Base-by-base conservation (phyloP, 2,797 vertebrate species). In the Buphagus erythrorhynchus region DNA sequence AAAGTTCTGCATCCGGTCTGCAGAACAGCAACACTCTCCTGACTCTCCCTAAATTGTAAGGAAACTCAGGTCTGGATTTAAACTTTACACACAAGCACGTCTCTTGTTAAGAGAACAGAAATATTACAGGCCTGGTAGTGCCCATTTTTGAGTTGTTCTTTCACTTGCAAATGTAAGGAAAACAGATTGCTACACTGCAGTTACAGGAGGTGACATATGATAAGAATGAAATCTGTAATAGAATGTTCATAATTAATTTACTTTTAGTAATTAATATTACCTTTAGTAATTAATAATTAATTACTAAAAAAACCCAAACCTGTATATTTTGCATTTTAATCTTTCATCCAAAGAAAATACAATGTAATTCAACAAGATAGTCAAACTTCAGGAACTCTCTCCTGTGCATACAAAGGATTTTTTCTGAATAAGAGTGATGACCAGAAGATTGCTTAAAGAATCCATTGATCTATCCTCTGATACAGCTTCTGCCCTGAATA, bases 1-100 rank as follows among this genome's bases (percentile, higher is more conserved):
- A 21, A 92, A 88, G 51, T 80, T 88, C 82, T 94, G 90, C 42
- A 78, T 95, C 90, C 36, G 24, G 73, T 38, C 77, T 66, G 36
- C 79, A 81, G 31, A 93, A 40, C 40, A 38, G 43, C 40, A 81
- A 1, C n/a, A 28, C 21, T 45, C 38, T 88, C 62, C 63, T 83
- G 68, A 42, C 48, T 38, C 65, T 89, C 72, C 59, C 45, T 59
- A 61, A 76, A 85, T 6, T 46, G 20, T 45, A 88, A 76, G 54
- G 16, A 77, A 63, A 80, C 5, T 59, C 78, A 29, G 55, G 42
- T 52, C 59, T 69, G 79, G 59, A 67, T 45, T 78, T 72, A 46
- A 78, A 61, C 54, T 58, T 88, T 21, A 33, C 20, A 58, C 26
- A 58, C 10, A 55, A 81, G 22, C 33, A 10, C 11, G 21, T 21